A percentile compares a stretch with the other conserved stretches of the same genome.
These are phyloP conservation scores for Acleris cristana DNA, from an alignment of 2,888 invertebrate species.

Conservation along the genomic window DNA sequence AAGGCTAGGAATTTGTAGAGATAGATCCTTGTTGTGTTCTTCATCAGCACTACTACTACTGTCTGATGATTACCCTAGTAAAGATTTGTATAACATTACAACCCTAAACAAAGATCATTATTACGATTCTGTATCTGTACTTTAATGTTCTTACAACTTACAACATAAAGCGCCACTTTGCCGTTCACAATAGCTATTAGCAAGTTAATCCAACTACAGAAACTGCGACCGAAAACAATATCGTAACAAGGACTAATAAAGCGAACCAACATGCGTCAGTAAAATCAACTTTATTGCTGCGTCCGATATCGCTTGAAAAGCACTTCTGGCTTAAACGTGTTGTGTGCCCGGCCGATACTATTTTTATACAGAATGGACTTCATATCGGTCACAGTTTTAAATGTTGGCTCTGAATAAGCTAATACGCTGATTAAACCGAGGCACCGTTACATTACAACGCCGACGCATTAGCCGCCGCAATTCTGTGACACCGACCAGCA, in stretches of 20 bases:
- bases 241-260: conserved; percentile 5
- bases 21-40: no score
- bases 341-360: no score
- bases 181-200: neutral
- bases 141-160: no score
- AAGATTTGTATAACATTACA: no score
- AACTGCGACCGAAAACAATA: conserved; percentile 21
- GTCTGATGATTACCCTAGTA: no score
- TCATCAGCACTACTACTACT: no score
- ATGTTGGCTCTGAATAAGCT: conserved; percentile 25
- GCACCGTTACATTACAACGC: conserved; percentile 73
- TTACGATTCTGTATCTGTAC: no score
- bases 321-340: conserved; percentile 56
- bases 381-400: no score
- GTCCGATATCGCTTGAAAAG: conserved; percentile 63
- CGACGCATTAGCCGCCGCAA: conserved; percentile 68
- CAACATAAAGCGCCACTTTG: neutral
- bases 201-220: conserved; percentile 1
- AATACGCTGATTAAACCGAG: conserved; percentile 68
- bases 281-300: conserved; percentile 31
- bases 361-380: no score
- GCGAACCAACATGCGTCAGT: conserved; percentile 20
- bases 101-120: no score
- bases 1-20: no score
- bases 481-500: conserved; percentile 40